Percentiles rank a stretch among this genome's conserved stretches.
These are phyloP conservation scores for Planiliza haematocheilus DNA, from an alignment of 2,113 vertebrate genomes.

Conservation along the genomic window DNA sequence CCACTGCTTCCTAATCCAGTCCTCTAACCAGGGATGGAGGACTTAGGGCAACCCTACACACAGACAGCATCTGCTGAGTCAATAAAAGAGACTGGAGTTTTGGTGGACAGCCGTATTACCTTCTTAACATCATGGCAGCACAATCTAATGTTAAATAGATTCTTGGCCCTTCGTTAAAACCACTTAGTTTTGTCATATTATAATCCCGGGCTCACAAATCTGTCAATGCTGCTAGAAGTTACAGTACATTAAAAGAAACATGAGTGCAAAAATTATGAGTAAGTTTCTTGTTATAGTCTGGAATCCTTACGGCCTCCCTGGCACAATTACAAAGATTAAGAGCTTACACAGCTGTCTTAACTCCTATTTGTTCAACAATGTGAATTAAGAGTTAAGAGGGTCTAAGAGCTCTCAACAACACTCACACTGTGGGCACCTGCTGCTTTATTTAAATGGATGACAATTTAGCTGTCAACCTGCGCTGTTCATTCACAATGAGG, in stretches of 20 bases:
- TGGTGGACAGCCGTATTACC: neutral
- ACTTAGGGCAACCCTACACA: too few species aligned
- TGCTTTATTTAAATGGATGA: neutral
- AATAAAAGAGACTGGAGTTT: neutral
- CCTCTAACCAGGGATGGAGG: conserved; percentile 16
- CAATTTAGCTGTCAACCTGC: conserved; percentile 22
- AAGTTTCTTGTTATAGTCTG: neutral
- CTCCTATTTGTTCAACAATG: neutral
- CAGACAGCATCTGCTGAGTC: conserved; percentile 28
- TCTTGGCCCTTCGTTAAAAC: neutral
- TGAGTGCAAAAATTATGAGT: neutral
- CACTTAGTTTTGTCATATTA: neutral
- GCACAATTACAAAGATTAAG: neutral
- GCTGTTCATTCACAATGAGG: neutral
- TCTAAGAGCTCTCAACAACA: conserved; percentile 38
- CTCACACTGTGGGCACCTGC: conserved; percentile 51
- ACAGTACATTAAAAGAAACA: neutral
- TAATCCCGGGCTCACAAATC: neutral
- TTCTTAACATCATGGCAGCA: neutral
- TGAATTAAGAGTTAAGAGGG: neutral
- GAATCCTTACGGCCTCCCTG: too few species aligned
- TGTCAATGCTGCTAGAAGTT: neutral
- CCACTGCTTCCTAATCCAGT: conserved; percentile 28
- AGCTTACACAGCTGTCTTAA: neutral
- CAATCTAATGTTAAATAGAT: neutral